These are phyloP conservation scores for Oreochromis mossambicus DNA, from an alignment of 2,797 vertebrate genomes.

Conservation along the genomic window DNA sequence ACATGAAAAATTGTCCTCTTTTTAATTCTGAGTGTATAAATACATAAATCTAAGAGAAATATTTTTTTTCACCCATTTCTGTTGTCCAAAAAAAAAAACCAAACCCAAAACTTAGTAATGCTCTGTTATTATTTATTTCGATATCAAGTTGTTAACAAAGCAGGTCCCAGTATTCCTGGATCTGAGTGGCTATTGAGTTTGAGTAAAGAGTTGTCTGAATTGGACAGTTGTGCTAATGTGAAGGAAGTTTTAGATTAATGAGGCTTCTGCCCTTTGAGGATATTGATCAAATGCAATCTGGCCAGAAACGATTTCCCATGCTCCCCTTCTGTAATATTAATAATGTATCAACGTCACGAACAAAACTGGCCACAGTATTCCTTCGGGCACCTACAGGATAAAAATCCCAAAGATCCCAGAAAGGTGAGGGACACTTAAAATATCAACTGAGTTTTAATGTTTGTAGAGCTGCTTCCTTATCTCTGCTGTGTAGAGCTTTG, in stretches of 20 bases:
- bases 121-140: not conserved
- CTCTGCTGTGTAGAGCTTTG: not conserved
- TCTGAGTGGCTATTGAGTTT: conserved; percentile 44
- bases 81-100: not conserved
- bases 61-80: not conserved
- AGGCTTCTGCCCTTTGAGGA: conserved; percentile 59
- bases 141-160: conserved; percentile 2
- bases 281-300: conserved; percentile 72
- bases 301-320: conserved; percentile 52
- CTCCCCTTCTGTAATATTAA: conserved; percentile 42
- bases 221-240: conserved; percentile 52
- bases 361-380: conserved; percentile 7
- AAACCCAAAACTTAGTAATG: not conserved
- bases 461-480: not conserved
- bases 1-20: not conserved
- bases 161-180: conserved; percentile 10
- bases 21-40: not conserved
- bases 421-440: not conserved
- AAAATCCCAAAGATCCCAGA: not conserved
- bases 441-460: conserved; percentile 15
- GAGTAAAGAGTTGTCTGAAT: conserved; percentile 39
- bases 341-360: conserved; percentile 43
- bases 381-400: not conserved
- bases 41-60: not conserved
- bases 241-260: conserved; percentile 70